Percentiles rank a stretch among this genome's conserved stretches.
phyloP scores from a whole-genome alignment of 2,113 vertebrate species.

The Protobothrops mucrosquamatus region DNA sequence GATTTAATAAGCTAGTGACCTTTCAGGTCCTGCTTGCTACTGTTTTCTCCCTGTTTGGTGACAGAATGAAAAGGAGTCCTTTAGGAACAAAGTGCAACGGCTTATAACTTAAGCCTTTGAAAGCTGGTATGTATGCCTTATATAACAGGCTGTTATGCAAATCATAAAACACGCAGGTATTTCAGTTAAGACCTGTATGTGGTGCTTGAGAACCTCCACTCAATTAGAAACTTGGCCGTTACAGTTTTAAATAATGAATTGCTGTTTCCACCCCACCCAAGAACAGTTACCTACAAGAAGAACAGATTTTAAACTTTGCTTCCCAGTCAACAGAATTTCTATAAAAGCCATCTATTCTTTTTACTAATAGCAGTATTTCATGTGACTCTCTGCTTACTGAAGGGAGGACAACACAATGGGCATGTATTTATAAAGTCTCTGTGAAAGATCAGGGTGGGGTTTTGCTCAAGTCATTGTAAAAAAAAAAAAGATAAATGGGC shows the following conservation, averaged over 20 bases:
- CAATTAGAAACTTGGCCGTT: background rate
- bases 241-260: constrained; percentile 2
- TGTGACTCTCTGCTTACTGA: background rate
- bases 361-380: background rate
- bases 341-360: background rate
- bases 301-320: background rate
- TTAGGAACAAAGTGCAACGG: background rate
- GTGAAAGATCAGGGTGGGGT: background rate
- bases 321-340: background rate
- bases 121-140: background rate
- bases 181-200: constrained; percentile 3
- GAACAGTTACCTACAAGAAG: background rate
- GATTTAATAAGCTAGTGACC: background rate
- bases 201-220: background rate
- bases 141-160: constrained; percentile 14
- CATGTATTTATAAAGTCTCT: background rate
- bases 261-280: background rate
- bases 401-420: background rate
- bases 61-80: background rate
- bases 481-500: background rate
- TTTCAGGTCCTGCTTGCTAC: background rate
- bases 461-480: background rate
- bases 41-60: background rate
- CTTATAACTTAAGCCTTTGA: background rate
- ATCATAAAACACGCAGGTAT: background rate